These are phyloP conservation scores for Oreochromis grahami DNA, from an alignment of 2,797 vertebrate species.

Conservation along the genomic window DNA sequence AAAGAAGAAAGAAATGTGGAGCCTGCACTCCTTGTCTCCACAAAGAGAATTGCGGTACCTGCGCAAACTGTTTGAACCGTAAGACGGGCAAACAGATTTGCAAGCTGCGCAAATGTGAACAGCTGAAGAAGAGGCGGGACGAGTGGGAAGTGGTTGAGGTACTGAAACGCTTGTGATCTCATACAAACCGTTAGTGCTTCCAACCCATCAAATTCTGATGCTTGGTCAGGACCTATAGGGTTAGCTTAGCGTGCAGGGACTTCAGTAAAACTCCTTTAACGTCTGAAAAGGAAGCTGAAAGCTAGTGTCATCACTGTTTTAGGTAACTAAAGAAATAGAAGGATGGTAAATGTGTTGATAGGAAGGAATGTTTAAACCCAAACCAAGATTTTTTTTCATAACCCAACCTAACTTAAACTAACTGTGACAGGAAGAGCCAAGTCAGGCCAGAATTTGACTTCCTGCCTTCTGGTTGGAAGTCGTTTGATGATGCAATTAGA, in stretches of 20 bases:
- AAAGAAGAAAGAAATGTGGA: conserved; percentile 85
- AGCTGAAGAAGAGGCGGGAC: conserved; percentile 79
- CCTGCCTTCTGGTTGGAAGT: background rate
- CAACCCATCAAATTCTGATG: background rate
- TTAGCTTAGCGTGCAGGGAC: background rate
- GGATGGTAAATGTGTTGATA: background rate
- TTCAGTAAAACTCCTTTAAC: background rate
- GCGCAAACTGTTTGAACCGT: conserved; percentile 85
- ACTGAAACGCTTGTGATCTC: background rate
- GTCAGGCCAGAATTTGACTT: background rate
- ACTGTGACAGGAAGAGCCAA: background rate
- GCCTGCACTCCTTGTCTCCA: conserved; percentile 81
- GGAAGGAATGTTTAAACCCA: background rate
- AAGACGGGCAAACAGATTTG: conserved; percentile 89
- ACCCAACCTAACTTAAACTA: background rate
- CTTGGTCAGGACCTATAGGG: background rate
- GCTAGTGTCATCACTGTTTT: background rate
- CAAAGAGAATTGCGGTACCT: conserved; percentile 82
- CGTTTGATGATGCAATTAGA: background rate
- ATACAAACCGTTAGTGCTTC: background rate
- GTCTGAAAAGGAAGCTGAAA: background rate
- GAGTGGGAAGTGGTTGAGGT: conserved; percentile 41
- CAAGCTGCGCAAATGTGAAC: conserved; percentile 86
- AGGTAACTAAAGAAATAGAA: background rate
- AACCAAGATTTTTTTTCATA: background rate